Percentiles rank a stretch among this genome's conserved stretches.
These are phyloP conservation scores for Daphoenositta chrysoptera DNA, from an alignment of 2,113 vertebrate genomes.

Conservation along the genomic window DNA sequence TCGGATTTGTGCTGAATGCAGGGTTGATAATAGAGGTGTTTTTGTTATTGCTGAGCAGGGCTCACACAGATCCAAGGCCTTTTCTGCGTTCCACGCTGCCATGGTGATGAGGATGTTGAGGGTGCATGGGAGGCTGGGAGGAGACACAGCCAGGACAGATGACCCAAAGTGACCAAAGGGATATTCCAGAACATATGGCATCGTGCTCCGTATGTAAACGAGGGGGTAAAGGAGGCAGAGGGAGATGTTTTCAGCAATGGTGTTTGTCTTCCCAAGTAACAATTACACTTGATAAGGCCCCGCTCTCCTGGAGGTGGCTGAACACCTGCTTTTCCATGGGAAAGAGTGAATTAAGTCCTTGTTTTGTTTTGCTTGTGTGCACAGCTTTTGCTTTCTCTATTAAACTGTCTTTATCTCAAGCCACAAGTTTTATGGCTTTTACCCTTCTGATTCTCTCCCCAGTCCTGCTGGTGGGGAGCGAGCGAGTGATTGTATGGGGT, in stretches of 20 bases:
- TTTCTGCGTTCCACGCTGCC: neutral
- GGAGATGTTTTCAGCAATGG: neutral
- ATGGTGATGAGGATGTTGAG: rapidly evolving
- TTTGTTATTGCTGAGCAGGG: neutral
- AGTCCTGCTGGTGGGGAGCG: neutral
- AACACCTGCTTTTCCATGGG: neutral
- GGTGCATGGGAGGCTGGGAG: neutral
- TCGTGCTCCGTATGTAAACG: neutral
- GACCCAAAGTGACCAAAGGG: neutral
- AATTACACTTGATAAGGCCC: too few relatives aligned
- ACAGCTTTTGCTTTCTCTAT: neutral
- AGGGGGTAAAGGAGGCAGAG: neutral
- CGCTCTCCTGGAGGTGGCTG: neutral
- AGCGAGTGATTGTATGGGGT: neutral
- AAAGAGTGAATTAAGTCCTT: neutral
- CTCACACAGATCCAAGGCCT: neutral
- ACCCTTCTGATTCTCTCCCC: neutral
- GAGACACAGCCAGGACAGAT: neutral
- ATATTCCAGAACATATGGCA: neutral
- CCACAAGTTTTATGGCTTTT: neutral
- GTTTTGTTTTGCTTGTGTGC: neutral
- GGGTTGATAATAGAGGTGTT: neutral
- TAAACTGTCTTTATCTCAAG: neutral
- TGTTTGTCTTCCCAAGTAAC: neutral
- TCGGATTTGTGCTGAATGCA: neutral